Evolutionary conservation across 2,797 vertebrate species (phyloP).

Genomic region (Phylloscopus collybita): DNA sequence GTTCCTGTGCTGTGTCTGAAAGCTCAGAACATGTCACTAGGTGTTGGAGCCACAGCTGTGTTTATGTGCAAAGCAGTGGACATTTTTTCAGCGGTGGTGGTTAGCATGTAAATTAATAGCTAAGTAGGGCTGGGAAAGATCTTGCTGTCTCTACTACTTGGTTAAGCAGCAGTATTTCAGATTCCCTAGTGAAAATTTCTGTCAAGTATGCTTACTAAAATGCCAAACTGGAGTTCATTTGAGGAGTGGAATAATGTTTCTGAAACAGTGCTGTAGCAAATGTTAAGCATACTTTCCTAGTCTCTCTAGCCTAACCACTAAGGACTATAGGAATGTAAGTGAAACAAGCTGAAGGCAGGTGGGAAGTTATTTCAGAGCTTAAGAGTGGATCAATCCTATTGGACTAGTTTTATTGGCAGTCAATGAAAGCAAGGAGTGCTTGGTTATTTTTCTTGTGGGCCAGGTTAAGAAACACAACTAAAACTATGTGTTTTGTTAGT

Average conservation of each 20-base stretch:
- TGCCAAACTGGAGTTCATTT: neutral
- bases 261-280: neutral
- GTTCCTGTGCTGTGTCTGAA: neutral
- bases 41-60: neutral
- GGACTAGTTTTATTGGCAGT: constrained; percentile 1
- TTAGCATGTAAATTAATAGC: neutral
- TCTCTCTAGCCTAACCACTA: neutral
- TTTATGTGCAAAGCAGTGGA: neutral
- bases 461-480: neutral
- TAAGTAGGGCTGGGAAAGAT: neutral
- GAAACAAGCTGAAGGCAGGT: neutral
- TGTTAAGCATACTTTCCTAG: neutral
- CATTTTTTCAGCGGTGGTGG: neutral
- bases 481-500: neutral
- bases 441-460: neutral
- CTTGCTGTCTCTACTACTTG: neutral
- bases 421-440: neutral
- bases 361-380: neutral
- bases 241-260: neutral
- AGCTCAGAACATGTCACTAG: neutral
- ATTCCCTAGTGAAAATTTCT: neutral
- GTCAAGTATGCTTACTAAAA: neutral
- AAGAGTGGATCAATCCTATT: neutral
- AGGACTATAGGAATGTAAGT: neutral
- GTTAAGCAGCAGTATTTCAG: neutral